These are phyloP conservation scores for Phasia obesa DNA, from an alignment of 2,888 invertebrate species.

Conservation along the genomic window DNA sequence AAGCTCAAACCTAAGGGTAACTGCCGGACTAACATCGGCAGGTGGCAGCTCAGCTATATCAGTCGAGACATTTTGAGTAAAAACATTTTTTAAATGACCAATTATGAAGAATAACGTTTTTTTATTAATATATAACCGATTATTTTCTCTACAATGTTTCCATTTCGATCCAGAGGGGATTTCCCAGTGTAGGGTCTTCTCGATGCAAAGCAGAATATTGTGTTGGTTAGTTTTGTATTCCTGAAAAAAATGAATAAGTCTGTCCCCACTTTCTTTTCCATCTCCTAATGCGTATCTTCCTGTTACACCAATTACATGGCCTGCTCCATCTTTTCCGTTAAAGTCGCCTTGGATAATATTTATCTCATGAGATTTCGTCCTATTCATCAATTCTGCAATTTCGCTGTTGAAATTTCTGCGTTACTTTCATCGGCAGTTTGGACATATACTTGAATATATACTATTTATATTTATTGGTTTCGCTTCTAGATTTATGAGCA, in stretches of 20 bases:
- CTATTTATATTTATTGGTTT: too few species aligned
- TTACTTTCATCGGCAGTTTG: background rate
- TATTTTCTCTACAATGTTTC: background rate
- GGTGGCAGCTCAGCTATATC: too few species aligned
- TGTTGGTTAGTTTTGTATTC: too few species aligned
- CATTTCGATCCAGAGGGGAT: background rate
- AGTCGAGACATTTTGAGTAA: too few species aligned
- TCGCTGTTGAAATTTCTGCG: background rate
- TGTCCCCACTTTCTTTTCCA: background rate
- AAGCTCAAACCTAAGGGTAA: too few species aligned
- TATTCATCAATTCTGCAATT: background rate
- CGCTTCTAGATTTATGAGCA: too few species aligned
- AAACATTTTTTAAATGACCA: too few species aligned
- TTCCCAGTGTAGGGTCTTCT: background rate
- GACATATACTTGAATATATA: background rate
- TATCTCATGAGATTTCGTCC: background rate
- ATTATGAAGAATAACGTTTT: background rate
- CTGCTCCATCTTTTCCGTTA: background rate
- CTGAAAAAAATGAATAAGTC: background rate
- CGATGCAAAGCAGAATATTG: too few species aligned
- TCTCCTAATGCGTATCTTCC: background rate
- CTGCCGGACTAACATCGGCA: too few species aligned
- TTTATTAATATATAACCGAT: constrained; percentile 1
- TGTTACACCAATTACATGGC: background rate
- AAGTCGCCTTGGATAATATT: background rate